Percentiles rank a stretch among this genome's conserved stretches.
Conservation (phyloP, 2,113 vertebrate species). For the Phalacrocorax carbo region DNA sequence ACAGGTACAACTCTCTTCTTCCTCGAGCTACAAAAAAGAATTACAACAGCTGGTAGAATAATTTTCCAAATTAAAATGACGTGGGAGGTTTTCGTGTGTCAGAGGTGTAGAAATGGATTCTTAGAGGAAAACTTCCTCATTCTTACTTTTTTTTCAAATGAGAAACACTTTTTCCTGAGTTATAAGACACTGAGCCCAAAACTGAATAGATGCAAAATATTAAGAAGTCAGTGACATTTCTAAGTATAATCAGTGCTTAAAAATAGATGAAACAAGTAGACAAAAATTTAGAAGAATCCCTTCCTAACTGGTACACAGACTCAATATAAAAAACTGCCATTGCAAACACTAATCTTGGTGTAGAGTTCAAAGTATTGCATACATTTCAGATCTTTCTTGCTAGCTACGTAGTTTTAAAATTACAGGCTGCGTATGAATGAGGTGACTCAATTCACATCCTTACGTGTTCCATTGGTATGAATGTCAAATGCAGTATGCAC, state of each 20-base stretch:
- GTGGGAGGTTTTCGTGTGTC: background rate
- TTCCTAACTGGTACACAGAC: background rate
- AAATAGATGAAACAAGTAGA: background rate
- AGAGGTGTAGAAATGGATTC: background rate
- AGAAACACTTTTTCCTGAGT: background rate
- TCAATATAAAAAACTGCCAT: background rate
- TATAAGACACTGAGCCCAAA: background rate
- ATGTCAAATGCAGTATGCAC: background rate
- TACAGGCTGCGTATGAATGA: background rate
- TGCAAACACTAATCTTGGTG: background rate
- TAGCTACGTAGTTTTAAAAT: background rate
- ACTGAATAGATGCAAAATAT: background rate
- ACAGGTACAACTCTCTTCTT: slow-evolving; percentile 28
- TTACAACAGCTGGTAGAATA: background rate
- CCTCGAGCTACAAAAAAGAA: slow-evolving; percentile 25
- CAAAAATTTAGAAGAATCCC: background rate
- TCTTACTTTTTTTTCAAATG: background rate
- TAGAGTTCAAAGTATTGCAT: background rate
- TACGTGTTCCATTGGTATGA: background rate
- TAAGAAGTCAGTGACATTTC: background rate
- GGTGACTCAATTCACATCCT: background rate
- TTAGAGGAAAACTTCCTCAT: background rate
- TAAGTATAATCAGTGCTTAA: background rate
- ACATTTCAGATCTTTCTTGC: background rate
- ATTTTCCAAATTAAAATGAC: background rate